Evolutionary conservation across 2,797 vertebrate species (phyloP), one percentile per base, ranked within the genome.

Genomic region (Enteromius afrohamiltoni): DNA sequence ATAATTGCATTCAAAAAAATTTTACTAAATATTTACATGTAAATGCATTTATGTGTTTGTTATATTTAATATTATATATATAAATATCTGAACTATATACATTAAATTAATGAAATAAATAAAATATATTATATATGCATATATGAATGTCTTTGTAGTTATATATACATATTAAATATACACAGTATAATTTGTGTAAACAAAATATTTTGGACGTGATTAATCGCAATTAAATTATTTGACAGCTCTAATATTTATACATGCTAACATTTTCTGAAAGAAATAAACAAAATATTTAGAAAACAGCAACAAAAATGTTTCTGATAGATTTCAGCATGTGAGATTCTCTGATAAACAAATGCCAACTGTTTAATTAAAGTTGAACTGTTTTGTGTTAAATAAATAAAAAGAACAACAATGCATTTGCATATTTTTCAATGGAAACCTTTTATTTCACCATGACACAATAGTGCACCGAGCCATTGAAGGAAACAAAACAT

Each of bases 401-500:
- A 21, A 80, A 53, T 21, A 68, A 45, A 34, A 51, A 60, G 21
- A 34, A 65, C 26, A 83, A 67, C 8, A 40, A 83, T n/a, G 8
- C 40, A 31, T 80, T 21, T 80, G 69, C 9, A 69, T 60, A 21
- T 42, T 60, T 86, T 89, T 89, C n/a, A 88, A 82, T 87, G 85
- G 84, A 96, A 96, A 96, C 94, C 94, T 96, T 83, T 96, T 96
- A 96, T 96, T 96, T 96, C 92, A 95, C 94, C 93, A 92, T 93
- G 92, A 91, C 95, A 96, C 95, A 94, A 95, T 91, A 62, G 75
- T 83, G 75, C 26, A 95, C 94, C 93, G 58, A 96, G 93, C 93
- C 94, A 93, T 93, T 93, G 94, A 94, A 90, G 93, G 95, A 96
- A 83, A 89, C 92, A 93, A 95, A 94, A 92, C 93, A 93, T 93